phyloP scores from a whole-genome alignment of 35 echinoderm and acorn worm species.

The Nesometra sesokonis region DNA sequence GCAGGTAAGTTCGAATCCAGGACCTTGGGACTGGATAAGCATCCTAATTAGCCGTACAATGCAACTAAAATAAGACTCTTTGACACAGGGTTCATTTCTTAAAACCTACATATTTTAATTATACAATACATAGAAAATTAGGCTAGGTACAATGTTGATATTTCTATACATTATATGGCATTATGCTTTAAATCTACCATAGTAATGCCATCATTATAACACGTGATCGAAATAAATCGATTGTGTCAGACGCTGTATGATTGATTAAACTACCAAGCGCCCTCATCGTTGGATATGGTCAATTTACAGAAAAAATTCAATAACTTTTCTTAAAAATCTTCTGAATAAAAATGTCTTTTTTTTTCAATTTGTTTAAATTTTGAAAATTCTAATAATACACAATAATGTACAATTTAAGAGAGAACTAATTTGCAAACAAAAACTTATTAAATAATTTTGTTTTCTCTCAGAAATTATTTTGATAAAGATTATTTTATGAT shows the following conservation, averaged over 20 bases:
- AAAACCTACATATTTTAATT: conserved; percentile 1
- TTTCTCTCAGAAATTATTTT: not conserved
- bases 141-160: not conserved
- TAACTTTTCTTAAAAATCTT: too few species aligned
- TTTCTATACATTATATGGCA: not conserved
- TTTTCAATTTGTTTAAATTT: too few species aligned
- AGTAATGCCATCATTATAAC: not conserved
- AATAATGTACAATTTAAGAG: too few species aligned
- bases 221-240: not conserved
- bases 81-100: not conserved
- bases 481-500: not conserved
- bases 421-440: not conserved
- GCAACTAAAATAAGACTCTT: too few species aligned
- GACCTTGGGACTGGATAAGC: too few species aligned
- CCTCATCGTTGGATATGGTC: too few species aligned
- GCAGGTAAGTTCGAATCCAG: too few species aligned
- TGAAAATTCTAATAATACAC: too few species aligned
- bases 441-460: not conserved
- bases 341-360: too few species aligned
- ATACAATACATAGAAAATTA: not conserved
- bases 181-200: not conserved
- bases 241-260: not conserved
- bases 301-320: too few species aligned
- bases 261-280: too few species aligned
- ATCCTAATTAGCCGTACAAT: too few species aligned